These are phyloP conservation scores for Peromyscus nudipes DNA, from an alignment of 2,797 vertebrate species.

Conservation along the genomic window DNA sequence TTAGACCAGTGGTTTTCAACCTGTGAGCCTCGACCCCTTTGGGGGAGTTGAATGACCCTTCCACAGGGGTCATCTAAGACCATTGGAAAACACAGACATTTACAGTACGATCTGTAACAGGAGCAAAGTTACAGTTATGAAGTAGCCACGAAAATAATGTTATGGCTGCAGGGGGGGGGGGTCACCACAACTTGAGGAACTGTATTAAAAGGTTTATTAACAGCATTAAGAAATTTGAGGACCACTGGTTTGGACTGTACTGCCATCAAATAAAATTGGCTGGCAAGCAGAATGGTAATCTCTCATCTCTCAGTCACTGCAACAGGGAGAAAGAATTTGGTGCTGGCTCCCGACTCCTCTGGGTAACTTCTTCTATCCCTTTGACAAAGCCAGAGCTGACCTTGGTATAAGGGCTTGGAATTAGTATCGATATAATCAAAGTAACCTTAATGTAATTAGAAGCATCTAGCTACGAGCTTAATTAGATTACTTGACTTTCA, in stretches of 20 bases:
- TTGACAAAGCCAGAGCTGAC: not conserved
- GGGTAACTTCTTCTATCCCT: not conserved
- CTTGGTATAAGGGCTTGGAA: conserved; percentile 2
- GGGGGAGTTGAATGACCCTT: not conserved
- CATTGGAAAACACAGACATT: not conserved
- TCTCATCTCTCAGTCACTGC: not conserved
- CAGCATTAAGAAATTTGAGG: not conserved
- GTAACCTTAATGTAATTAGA: conserved; percentile 71
- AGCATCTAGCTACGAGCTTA: conserved; percentile 54
- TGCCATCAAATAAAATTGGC: not conserved
- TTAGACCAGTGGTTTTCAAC: not conserved
- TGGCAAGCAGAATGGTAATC: not conserved
- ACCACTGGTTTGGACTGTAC: not conserved
- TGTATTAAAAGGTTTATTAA: not conserved
- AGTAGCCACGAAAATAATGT: not conserved
- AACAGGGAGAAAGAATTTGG: not conserved
- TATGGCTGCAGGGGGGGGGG: too few relatives aligned
- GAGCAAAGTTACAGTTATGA: not conserved
- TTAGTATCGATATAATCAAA: conserved; percentile 29
- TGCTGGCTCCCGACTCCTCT: not conserved
- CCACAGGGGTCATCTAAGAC: not conserved
- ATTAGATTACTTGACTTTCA: conserved; percentile 55
- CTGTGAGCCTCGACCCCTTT: not conserved
- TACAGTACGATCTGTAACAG: not conserved
- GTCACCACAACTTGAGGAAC: not conserved